phyloP scores from a whole-genome alignment of 2,888 invertebrate genomes.

The Melanostoma scalare region DNA sequence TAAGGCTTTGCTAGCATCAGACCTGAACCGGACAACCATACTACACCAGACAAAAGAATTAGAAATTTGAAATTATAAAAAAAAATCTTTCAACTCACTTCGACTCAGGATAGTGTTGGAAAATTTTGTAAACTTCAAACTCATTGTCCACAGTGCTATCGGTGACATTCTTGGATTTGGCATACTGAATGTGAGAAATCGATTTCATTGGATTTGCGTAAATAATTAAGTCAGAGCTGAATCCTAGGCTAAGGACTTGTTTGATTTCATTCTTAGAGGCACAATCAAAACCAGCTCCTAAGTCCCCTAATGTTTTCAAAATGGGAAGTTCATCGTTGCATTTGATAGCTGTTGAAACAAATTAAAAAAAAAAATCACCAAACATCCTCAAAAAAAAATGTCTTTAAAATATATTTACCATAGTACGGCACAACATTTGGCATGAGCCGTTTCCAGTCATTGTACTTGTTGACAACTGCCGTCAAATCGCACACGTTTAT shows the following conservation, averaged over 20 bases:
- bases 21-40: slow-evolving; percentile 93
- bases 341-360: slow-evolving; percentile 89
- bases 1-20: slow-evolving; percentile 92
- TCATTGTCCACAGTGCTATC: slow-evolving; percentile 97
- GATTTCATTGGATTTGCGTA: slow-evolving; percentile 98
- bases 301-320: slow-evolving; percentile 91
- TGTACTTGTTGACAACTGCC: slow-evolving; percentile 91
- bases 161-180: slow-evolving; percentile 88
- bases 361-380: not conserved
- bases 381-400: not conserved
- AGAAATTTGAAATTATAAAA: not conserved
- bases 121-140: slow-evolving; percentile 94
- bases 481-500: slow-evolving; percentile 95
- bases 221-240: slow-evolving; percentile 87
- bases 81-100: slow-evolving; percentile 80
- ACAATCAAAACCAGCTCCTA: slow-evolving; percentile 98
- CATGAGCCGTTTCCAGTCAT: slow-evolving; percentile 91
- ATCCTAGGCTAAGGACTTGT: slow-evolving; percentile 81
- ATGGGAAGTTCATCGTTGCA: slow-evolving; percentile 95
- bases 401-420: slow-evolving; percentile 84
- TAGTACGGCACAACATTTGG: slow-evolving; percentile 96
- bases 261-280: slow-evolving; percentile 97
- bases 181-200: slow-evolving; percentile 93
- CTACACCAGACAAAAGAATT: slow-evolving; percentile 82
- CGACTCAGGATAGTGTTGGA: slow-evolving; percentile 90